Percentiles rank a stretch among this genome's conserved stretches.
Evolutionary conservation across 2,888 invertebrate genomes (phyloP).

Genomic region (Hirtodrosophila trivittata): DNA sequence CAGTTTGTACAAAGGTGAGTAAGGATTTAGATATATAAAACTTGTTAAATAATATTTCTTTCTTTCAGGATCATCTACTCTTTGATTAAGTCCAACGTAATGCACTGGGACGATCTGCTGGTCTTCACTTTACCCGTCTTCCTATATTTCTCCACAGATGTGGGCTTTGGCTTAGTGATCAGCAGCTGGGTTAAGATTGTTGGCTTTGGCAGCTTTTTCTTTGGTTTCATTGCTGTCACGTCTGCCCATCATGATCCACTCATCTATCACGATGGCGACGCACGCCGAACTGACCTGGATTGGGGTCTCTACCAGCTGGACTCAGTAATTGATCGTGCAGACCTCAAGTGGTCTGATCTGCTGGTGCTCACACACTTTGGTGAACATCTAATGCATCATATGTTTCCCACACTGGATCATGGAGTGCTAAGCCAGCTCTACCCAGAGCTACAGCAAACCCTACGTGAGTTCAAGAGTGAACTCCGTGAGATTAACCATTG

Average conservation of each 20-base stretch:
- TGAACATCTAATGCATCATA: conserved; percentile 90
- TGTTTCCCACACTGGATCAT: conserved; percentile 92
- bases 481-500: conserved; percentile 84
- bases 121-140: conserved; percentile 82
- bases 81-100: conserved; percentile 54
- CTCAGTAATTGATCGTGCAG: conserved; percentile 88
- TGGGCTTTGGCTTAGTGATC: conserved; percentile 41
- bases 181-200: conserved; percentile 85
- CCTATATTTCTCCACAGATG: conserved; percentile 81
- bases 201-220: conserved; percentile 85
- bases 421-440: conserved; percentile 87
- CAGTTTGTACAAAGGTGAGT: conserved; percentile 58
- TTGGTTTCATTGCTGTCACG: conserved; percentile 87
- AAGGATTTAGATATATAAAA: not conserved
- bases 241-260: conserved; percentile 92
- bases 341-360: conserved; percentile 87
- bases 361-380: conserved; percentile 89
- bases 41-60: too few species aligned
- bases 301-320: conserved; percentile 92
- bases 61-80: conserved; percentile 63
- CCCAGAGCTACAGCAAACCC: conserved; percentile 84
- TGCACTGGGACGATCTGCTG: conserved; percentile 82
- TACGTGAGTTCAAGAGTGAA: conserved; percentile 75
- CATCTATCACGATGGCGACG: conserved; percentile 91
- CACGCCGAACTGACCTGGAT: conserved; percentile 85